Evolutionary conservation across 2,797 vertebrate genomes (phyloP).

Genomic region (Dromococcyx pavoninus): DNA sequence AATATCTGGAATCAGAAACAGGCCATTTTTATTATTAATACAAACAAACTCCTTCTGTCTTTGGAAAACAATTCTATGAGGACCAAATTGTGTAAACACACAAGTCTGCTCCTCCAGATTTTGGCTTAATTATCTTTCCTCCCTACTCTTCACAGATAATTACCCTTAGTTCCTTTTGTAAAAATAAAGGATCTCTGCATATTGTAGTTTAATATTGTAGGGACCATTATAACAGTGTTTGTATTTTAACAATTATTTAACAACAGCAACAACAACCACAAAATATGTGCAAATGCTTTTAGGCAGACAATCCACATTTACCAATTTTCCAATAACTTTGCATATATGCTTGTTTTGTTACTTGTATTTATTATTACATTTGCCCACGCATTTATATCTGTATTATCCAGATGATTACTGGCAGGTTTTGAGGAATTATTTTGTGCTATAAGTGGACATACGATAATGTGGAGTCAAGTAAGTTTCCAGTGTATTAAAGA

Average conservation of each 20-base stretch:
- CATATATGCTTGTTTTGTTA: not conserved
- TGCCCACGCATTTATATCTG: not conserved
- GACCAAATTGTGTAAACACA: conserved; percentile 24
- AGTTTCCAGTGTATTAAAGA: not conserved
- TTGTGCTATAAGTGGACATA: not conserved
- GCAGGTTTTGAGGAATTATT: not conserved
- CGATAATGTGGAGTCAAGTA: not conserved
- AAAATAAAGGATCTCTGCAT: not conserved
- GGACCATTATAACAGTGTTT: not conserved
- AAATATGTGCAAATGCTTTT: not conserved
- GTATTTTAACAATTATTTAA: not conserved
- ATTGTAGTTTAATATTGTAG: not conserved
- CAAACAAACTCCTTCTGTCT: conserved; percentile 25
- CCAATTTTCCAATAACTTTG: not conserved
- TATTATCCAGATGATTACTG: not conserved
- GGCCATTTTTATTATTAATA: conserved; percentile 17
- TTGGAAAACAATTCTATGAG: conserved; percentile 17
- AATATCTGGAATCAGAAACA: not conserved
- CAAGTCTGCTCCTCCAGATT: conserved; percentile 18
- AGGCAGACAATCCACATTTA: not conserved
- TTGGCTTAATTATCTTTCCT: conserved; percentile 35
- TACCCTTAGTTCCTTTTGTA: not conserved
- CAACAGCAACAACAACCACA: not conserved
- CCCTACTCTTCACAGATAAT: conserved; percentile 24
- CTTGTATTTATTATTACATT: not conserved